Percentiles rank a stretch among this genome's conserved stretches.
These are phyloP conservation scores for Atethmia centrago DNA, from an alignment of 2,888 invertebrate species.

Conservation along the genomic window DNA sequence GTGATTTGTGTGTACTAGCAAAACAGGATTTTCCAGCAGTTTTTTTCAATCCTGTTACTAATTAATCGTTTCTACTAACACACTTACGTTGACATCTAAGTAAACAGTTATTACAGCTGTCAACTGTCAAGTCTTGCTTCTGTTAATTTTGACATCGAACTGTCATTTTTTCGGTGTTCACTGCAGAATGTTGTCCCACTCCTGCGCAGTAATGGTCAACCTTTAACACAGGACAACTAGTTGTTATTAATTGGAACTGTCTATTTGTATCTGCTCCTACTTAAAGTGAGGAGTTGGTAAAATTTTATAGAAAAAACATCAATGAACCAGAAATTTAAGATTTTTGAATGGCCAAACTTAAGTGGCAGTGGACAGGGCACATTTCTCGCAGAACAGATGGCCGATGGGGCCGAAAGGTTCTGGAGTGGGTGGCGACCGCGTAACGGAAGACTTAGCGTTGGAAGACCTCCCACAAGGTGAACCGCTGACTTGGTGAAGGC, in stretches of 20 bases:
- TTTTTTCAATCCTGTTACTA: constrained; percentile 9
- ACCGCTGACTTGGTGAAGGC: too few relatives aligned
- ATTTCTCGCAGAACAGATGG: too few relatives aligned
- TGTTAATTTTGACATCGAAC: constrained; percentile 59
- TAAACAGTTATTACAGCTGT: constrained; percentile 22
- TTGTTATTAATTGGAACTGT: constrained; percentile 53
- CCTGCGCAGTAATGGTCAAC: constrained; percentile 58
- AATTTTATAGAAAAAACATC: not conserved
- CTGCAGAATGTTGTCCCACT: constrained; percentile 16
- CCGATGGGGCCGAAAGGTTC: too few relatives aligned
- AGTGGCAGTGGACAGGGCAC: too few relatives aligned
- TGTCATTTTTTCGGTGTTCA: constrained; percentile 62
- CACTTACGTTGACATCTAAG: constrained; percentile 22
- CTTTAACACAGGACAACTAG: constrained; percentile 40
- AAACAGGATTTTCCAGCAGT: not conserved
- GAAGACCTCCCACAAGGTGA: too few relatives aligned
- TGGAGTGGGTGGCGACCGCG: too few relatives aligned
- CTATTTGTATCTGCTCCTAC: constrained; percentile 48
- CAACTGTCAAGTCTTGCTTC: constrained; percentile 25
- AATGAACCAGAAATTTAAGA: too few relatives aligned
- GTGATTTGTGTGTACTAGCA: constrained; percentile 10
- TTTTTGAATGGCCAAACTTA: not conserved
- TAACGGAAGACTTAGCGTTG: too few relatives aligned
- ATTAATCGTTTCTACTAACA: constrained; percentile 19
- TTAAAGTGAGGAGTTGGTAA: constrained; percentile 27